Evolutionary conservation across 2,888 invertebrate species (phyloP), one percentile per base, ranked within the genome.

Genomic region (Dynastes grantii): DNA sequence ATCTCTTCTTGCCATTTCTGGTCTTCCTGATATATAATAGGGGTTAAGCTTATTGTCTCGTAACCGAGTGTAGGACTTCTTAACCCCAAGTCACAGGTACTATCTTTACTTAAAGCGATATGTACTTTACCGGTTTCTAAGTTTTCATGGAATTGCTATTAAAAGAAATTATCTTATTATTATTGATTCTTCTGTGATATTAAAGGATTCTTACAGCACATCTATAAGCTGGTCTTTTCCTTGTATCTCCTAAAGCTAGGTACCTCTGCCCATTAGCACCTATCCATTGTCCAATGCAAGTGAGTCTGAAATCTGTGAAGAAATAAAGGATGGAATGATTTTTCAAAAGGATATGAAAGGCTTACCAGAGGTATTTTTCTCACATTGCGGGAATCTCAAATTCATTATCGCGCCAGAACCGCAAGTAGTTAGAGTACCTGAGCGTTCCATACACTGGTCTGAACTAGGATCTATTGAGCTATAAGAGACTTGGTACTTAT

Each of bases 221-320:
- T 81, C 92, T 89, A 85, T 92, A 92, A 82, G 90, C 90, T 8
- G 92, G 91, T 81, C 89, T 89, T 29, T 88, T 88, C 79, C 90
- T 86, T 53, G 89, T 90, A 83, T 92, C 92, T 78, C 90, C 87
- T 78, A 93, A 89, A 8, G 92, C 91, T 78, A 93, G 85, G 85
- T 91, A 93, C 49, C 89, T 89, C 82, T 92, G 90, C 29, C 90
- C 90, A 80, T 90, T 89, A 5, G 89, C 87, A 11, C 91, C 91
- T 79, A 90, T 88, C 93, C 93, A 93, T 83, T 91, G 91, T 37
- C 92, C 93, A 81, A 93, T 86, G 85, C 93, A 93, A 82, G 92
- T 91, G 83, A 92, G 92, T 77, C 89, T 90, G 77, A 92, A 88
- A 83, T 92, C 92, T 91, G 86, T 0, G 11, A 70, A 84, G 82